Conservation (phyloP, 2,888 invertebrate genomes). For the Campaea margaritaria region DNA sequence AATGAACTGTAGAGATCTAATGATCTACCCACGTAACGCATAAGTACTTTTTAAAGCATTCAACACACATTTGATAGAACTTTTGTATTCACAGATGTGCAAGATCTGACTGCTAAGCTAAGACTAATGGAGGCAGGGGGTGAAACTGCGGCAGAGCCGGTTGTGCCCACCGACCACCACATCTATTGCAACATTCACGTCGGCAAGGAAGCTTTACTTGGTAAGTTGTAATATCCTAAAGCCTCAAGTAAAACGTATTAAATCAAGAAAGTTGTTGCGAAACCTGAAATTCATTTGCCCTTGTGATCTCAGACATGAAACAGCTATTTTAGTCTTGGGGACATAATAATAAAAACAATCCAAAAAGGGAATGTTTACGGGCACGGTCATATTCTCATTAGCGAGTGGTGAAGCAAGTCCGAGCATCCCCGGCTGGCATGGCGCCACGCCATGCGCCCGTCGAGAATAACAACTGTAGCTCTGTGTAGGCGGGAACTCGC, state of each 20-base stretch:
- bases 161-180: constrained; percentile 73
- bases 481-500: constrained; percentile 22
- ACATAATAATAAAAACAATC: constrained; percentile 54
- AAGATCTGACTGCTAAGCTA: constrained; percentile 89
- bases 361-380: constrained; percentile 69
- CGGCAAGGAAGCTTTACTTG: constrained; percentile 72
- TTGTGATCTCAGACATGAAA: constrained; percentile 8
- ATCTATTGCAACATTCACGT: constrained; percentile 80
- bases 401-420: constrained; percentile 43
- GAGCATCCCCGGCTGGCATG: constrained; percentile 60
- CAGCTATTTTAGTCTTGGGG: constrained; percentile 10
- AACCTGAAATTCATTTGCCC: neutral
- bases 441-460: constrained; percentile 59
- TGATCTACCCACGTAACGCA: neutral
- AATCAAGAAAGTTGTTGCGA: neutral
- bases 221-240: constrained; percentile 49
- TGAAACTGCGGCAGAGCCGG: constrained; percentile 68
- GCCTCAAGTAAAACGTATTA: neutral
- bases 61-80: neutral
- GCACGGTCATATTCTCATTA: constrained; percentile 59
- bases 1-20: neutral
- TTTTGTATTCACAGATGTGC: constrained; percentile 85
- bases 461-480: constrained; percentile 47
- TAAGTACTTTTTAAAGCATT: neutral
- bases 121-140: constrained; percentile 86